Evolutionary conservation across 2,888 invertebrate species (phyloP).

Genomic region (Cephus spinipes): DNA sequence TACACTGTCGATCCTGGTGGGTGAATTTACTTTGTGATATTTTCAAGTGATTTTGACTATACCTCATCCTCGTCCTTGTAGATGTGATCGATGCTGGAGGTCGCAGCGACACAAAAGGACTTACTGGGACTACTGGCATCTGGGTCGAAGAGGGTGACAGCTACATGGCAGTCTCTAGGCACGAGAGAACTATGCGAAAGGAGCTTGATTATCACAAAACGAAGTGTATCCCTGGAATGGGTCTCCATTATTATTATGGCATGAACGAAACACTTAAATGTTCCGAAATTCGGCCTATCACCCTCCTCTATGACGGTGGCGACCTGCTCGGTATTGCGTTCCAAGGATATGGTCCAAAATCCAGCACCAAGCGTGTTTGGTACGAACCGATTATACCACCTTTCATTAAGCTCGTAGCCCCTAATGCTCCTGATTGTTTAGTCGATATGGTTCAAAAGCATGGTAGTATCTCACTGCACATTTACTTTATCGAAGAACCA

Average conservation of each 20-base stretch:
- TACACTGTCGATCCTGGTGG: constrained; percentile 5
- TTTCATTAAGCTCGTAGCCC: constrained; percentile 26
- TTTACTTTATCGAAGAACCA: constrained; percentile 36
- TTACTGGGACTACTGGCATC: constrained; percentile 9
- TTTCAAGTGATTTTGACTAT: not conserved
- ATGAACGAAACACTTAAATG: constrained; percentile 28
- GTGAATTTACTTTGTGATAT: not conserved
- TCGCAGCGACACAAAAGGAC: not conserved
- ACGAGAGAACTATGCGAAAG: not conserved
- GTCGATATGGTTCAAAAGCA: constrained; percentile 22
- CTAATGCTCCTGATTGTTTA: constrained; percentile 32
- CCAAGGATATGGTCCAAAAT: constrained; percentile 29
- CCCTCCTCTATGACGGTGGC: constrained; percentile 29
- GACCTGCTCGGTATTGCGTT: constrained; percentile 34
- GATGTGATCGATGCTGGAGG: constrained; percentile 9
- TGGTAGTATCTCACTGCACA: constrained; percentile 36
- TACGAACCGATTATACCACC: constrained; percentile 28
- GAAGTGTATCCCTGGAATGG: constrained; percentile 8
- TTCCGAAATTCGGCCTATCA: constrained; percentile 30
- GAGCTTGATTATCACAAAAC: not conserved
- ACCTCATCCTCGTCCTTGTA: not conserved
- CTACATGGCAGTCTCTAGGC: constrained; percentile 1
- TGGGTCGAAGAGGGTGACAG: constrained; percentile 7
- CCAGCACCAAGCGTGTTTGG: constrained; percentile 27
- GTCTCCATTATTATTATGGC: constrained; percentile 36